Evolutionary conservation across 2,113 vertebrate genomes (phyloP), one percentile per base, ranked within the genome.

Genomic region (Oostethus manadensis): DNA sequence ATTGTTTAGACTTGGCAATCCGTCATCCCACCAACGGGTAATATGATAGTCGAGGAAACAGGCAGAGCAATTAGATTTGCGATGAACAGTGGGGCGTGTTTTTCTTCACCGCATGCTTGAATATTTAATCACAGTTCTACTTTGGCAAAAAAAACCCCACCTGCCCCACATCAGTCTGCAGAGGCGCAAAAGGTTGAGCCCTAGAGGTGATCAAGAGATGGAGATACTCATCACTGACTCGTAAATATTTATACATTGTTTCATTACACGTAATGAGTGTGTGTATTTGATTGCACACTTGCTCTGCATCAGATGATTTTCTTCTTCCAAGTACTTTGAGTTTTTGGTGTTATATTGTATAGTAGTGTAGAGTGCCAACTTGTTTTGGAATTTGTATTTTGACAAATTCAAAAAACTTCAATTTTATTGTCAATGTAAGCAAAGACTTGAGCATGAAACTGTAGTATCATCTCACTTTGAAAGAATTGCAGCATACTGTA

Each of bases 41-140:
- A 90, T 88, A 78, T 68, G 86, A 89, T 87, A 73, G 86, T 38
- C 40, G 75, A 75, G 74, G 78, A 85, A 84, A 82, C 85, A 84
- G 87, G 77, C 84, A 71, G 79, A 46, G 72, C 87, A 89, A 89
- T 89, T 89, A 88, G 83, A 88, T 89, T 87, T 86, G 84, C 83
- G 85, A 83, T 80, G 79, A 88, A 88, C 89, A 88, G 86, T 70
- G 71, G 85, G 87, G 86, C 73, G 86, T 86, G 84, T 87, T 87
- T 82, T 74, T 82, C 83, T 87, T 76, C 72, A 60, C 77, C 64
- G 63, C 79, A 71, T 58, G 71, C 81, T 77, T 87, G 77, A 79
- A 90, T 88, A 80, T 87, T 87, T 89, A 87, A 90, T 88, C 80
- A 82, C 70, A 49, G 40, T 71, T 78, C 71, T 76, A 73, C 79